Evolutionary conservation across 2,797 vertebrate genomes (phyloP), one percentile per base, ranked within the genome.

Genomic region (Gallinago stenura): DNA sequence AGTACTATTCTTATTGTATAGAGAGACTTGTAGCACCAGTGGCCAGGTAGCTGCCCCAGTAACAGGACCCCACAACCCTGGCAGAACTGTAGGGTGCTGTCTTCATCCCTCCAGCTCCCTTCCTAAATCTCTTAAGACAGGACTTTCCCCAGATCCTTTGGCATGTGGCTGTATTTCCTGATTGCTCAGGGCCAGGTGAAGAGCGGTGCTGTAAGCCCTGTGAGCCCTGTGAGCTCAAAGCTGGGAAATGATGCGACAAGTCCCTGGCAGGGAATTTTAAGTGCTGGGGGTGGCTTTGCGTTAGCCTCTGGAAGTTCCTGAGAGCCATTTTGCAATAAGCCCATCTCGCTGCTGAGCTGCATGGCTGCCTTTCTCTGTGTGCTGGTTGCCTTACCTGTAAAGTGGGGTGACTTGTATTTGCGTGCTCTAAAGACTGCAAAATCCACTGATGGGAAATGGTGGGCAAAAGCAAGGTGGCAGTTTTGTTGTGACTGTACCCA

Each of bases 1-100:
- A 66, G 68, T 26, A 71, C 15, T 1, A 1, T 6, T 3, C 58
- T 28, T 35, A 4, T 0, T 61, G 20, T 11, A 2, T 5, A 20
- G 35, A 46, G 33, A 33, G 37, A 19, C 48, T 25, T 11, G 4
- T 13, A 18, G 71, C 73, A 19, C 3, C 28, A 2, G 41, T 7
- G 24, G 24, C 48, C 5, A 0, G 25, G 60, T 22, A 2, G 4
- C 77, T 75, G 57, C 37, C 33, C 46, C 46, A 22, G 21, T 48
- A 48, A 48, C 46, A 48, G 46, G 46, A 12, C 46, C 46, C 46
- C 12, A 7, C 46, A 48, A 48, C 46, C 46, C 46, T 48, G 61
- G 41, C 50, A 53, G 35, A 79, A 33, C 82, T 77, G 69, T 60
- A 31, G 24, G 9, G 8, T 5, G 33, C 17, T 70, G 24, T 0